Evolutionary conservation across 2,797 vertebrate genomes (phyloP), one percentile per base, ranked within the genome.

Genomic region (Scolopax bukidnonensis): DNA sequence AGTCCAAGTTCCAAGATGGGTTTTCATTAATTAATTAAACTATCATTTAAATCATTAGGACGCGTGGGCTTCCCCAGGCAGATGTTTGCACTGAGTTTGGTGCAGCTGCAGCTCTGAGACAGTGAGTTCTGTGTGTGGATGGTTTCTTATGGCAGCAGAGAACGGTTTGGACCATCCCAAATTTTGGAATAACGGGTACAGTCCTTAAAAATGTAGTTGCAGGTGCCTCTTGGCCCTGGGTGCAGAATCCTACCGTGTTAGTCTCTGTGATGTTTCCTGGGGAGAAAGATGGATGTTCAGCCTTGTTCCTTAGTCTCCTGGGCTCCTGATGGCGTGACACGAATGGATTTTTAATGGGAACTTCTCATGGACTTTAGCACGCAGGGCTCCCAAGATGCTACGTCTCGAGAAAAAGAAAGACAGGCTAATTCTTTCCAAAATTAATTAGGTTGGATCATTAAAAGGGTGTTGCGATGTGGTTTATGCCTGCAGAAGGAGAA

Each of bases 51-150:
- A 56, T 70, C 71, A 12, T 48, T n/a, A 74, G 43, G 61, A 47
- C 2, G 9, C 45, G n/a, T 0, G 0, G 45, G 9, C 10, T 4
- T 84, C 64, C 18, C 12, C 53, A 8, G 51, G 79, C 47, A 70
- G 53, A 64, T 74, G 30, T 60, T 65, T 50, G 45, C 17, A 15
- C 79, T 4, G 3, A 24, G 47, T 81, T 61, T 71, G 53, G 20
- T 28, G 60, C 57, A 70, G 30, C 23, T 53, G 30, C 87, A 17
- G 24, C 3, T 1, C 60, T 47, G 32, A 65, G 64, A 33, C 28
- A 40, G 28, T 38, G 57, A 57, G 19, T 65, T 61, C 21, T 0
- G 2, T 30, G 11, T 2, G 0, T 33, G 23, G 10, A 17, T 0
- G 1, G 12, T 54, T 69, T 59, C 68, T 53, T 43, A 24, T 1